Percentiles rank a stretch among this genome's conserved stretches.
Evolutionary conservation across 1,140 invertebrate species (phyloP).

Genomic region (Megalonaias nervosa): DNA sequence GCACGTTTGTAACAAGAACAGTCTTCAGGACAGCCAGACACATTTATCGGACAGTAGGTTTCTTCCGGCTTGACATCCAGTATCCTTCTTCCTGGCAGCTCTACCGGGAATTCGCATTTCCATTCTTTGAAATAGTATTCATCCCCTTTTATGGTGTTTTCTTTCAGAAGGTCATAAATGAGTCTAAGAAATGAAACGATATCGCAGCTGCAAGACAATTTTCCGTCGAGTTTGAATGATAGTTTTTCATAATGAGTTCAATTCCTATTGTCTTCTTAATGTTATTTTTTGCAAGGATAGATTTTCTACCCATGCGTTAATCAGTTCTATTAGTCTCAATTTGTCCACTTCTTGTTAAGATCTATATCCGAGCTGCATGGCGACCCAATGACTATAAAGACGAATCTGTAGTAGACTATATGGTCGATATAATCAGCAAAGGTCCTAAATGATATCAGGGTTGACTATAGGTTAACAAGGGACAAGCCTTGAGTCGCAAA

Average conservation of each 20-base stretch:
- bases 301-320: constrained; percentile 29
- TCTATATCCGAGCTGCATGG: constrained; percentile 21
- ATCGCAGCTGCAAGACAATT: constrained; percentile 53
- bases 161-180: constrained; percentile 12
- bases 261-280: constrained; percentile 10
- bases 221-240: constrained; percentile 38
- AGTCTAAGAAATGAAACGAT: constrained; percentile 42
- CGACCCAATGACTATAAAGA: constrained; percentile 33
- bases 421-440: constrained; percentile 26
- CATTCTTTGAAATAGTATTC: constrained; percentile 52
- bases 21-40: constrained; percentile 32
- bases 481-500: constrained; percentile 42
- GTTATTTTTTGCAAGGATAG: constrained; percentile 22
- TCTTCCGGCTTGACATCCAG: constrained; percentile 35
- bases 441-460: constrained; percentile 40
- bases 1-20: constrained; percentile 48
- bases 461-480: constrained; percentile 35
- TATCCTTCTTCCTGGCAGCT: constrained; percentile 32
- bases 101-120: constrained; percentile 41
- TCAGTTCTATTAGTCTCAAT: constrained; percentile 40
- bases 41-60: constrained; percentile 42
- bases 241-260: constrained; percentile 40
- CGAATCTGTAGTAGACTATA: constrained; percentile 15
- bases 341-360: constrained; percentile 8
- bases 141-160: too few species aligned